Evolutionary conservation across 2,888 invertebrate species (phyloP).

Genomic region (Drosophila mayaguana): DNA sequence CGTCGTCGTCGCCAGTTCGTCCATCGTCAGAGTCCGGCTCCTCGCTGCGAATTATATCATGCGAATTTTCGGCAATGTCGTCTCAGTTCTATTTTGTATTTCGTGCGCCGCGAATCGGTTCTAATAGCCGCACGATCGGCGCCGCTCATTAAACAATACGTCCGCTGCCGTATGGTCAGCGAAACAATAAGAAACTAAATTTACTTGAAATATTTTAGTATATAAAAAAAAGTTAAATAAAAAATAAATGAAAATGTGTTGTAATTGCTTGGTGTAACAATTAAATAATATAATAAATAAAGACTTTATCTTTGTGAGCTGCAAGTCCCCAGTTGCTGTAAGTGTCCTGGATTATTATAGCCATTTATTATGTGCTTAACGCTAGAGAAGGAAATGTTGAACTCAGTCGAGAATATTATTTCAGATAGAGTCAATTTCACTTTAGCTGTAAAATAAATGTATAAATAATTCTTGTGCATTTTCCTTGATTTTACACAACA

Average conservation of each 20-base stretch:
- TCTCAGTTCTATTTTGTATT: slow-evolving; percentile 67
- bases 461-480: neutral
- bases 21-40: slow-evolving; percentile 30
- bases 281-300: slow-evolving; percentile 14
- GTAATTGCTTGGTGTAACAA: neutral
- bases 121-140: slow-evolving; percentile 22
- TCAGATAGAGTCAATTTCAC: neutral
- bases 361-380: slow-evolving; percentile 33
- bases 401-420: neutral
- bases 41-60: slow-evolving; percentile 28
- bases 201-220: neutral
- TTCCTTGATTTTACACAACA: too few relatives aligned
- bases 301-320: slow-evolving; percentile 7
- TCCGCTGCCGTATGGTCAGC: neutral
- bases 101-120: slow-evolving; percentile 57
- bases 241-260: neutral
- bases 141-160: neutral
- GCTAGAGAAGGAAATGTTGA: neutral
- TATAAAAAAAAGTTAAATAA: neutral
- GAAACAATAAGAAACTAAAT: neutral
- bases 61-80: slow-evolving; percentile 36
- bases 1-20: neutral
- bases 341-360: slow-evolving; percentile 48
- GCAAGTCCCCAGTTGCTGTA: slow-evolving; percentile 36
- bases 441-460: neutral